These are phyloP conservation scores for Gallinago undulata DNA, from an alignment of 2,113 vertebrate genomes.

Conservation along the genomic window DNA sequence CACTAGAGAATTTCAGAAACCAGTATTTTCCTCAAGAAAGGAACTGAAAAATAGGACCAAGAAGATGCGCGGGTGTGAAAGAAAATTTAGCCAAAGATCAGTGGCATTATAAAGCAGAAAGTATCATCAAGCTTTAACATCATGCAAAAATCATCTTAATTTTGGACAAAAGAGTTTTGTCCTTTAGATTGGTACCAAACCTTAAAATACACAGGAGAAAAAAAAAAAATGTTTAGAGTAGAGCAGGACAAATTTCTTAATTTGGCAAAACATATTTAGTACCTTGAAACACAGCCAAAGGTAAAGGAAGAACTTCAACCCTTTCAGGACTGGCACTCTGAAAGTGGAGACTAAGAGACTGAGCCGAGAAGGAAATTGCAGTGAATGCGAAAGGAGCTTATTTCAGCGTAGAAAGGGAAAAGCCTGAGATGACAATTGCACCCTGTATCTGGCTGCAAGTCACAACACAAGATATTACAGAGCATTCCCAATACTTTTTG, in stretches of 20 bases:
- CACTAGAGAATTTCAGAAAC: background rate
- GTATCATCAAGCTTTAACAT: background rate
- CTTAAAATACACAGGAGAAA: background rate
- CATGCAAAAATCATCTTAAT: background rate
- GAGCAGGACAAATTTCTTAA: background rate
- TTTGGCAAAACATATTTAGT: background rate
- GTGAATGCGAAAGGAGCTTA: background rate
- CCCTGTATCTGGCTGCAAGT: background rate
- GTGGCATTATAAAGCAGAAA: background rate
- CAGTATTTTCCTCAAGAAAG: background rate
- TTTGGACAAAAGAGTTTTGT: background rate
- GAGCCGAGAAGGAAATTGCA: background rate
- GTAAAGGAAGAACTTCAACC: background rate
- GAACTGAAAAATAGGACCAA: background rate
- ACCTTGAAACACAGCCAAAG: background rate
- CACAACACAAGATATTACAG: background rate
- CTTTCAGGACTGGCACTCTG: background rate
- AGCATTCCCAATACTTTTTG: background rate
- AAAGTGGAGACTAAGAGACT: background rate
- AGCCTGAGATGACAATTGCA: background rate
- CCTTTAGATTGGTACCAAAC: background rate
- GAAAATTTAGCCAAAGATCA: background rate
- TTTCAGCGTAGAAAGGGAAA: background rate
- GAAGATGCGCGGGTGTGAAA: background rate
- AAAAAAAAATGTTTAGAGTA: background rate